Conservation (phyloP, 2,113 vertebrate genomes). For the Gobiocypris rarus region DNA sequence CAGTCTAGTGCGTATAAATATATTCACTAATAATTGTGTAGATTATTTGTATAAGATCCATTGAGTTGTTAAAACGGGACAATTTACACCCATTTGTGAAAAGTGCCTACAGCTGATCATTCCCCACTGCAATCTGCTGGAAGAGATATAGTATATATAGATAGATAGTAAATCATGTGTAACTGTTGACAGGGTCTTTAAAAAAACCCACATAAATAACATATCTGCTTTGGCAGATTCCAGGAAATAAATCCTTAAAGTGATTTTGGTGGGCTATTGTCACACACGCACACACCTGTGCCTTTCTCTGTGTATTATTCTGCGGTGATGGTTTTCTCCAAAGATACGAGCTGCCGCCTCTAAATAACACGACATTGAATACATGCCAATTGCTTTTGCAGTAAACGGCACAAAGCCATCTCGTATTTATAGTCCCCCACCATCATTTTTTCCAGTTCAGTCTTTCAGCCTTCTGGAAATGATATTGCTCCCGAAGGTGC, state of each 20-base stretch:
- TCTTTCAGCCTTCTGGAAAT: background rate
- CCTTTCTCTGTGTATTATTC: constrained; percentile 27
- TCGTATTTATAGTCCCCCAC: constrained; percentile 14
- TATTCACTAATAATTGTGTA: too few species aligned
- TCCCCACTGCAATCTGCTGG: background rate
- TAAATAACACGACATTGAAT: constrained; percentile 24
- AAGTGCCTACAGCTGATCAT: background rate
- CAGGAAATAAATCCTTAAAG: background rate
- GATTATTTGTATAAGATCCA: background rate
- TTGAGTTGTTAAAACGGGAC: too few species aligned
- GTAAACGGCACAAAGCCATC: constrained; percentile 18
- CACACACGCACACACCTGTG: background rate
- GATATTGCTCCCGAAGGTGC: constrained; percentile 21
- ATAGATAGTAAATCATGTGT: background rate
- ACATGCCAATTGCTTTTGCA: constrained; percentile 20
- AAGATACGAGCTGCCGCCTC: background rate
- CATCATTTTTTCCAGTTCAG: constrained; percentile 11
- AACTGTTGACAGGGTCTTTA: too few species aligned
- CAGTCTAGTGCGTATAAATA: background rate
- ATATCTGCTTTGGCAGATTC: background rate
- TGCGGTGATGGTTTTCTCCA: background rate
- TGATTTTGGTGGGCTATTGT: background rate
- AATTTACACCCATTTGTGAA: constrained; percentile 3
- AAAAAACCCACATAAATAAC: background rate
- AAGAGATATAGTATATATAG: too few species aligned